These are phyloP conservation scores for Dugesia japonica DNA, from an alignment of 2,888 invertebrate species.

Conservation along the genomic window DNA sequence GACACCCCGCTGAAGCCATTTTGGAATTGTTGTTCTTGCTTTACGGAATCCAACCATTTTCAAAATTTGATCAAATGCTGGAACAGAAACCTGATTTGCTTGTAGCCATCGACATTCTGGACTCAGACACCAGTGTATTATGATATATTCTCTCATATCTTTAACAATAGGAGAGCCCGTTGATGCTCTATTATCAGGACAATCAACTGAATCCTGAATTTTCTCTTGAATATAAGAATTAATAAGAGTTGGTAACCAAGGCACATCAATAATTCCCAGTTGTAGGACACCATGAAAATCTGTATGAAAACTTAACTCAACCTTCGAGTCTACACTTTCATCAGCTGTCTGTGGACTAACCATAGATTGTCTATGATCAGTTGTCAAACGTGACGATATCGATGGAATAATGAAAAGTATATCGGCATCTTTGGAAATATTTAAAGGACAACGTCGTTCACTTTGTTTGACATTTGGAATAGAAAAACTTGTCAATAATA, in stretches of 20 bases:
- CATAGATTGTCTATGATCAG: constrained; percentile 29
- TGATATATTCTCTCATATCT: constrained; percentile 26
- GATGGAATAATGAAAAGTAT: constrained; percentile 28
- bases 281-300: constrained; percentile 31
- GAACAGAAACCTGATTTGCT: constrained; percentile 23
- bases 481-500: neutral
- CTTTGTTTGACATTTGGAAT: neutral
- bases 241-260: constrained; percentile 28
- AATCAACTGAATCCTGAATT: constrained; percentile 25
- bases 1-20: constrained; percentile 93
- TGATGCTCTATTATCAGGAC: constrained; percentile 20
- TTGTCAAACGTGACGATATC: constrained; percentile 12
- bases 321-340: constrained; percentile 5
- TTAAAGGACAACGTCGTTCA: constrained; percentile 3
- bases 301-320: constrained; percentile 30
- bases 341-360: neutral
- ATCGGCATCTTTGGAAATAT: constrained; percentile 20
- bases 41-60: constrained; percentile 31
- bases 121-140: constrained; percentile 27
- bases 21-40: constrained; percentile 65
- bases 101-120: constrained; percentile 30
- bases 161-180: constrained; percentile 30
- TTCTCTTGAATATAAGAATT: constrained; percentile 30
- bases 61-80: constrained; percentile 31
- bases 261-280: constrained; percentile 26